Base-by-base conservation (phyloP, 2,888 invertebrate species). In the Piscicola geometra region DNA sequence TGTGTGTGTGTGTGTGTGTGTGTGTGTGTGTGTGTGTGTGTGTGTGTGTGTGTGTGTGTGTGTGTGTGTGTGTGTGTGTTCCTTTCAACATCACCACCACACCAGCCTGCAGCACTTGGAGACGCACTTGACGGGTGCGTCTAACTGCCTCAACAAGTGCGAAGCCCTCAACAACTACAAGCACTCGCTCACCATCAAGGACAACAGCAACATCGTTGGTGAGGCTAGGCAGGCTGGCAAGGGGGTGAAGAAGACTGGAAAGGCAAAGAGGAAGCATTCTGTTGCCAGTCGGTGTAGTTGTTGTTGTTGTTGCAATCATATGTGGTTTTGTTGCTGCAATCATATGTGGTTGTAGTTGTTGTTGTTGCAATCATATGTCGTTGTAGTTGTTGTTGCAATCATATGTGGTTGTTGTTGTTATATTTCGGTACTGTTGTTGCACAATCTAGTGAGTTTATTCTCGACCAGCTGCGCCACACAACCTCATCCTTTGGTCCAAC, bases 151-250 rank as follows among this genome's bases (percentile, higher is more conserved):
- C 76, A 94, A 94, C 85, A 93, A 94, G 85, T 97, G 95, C 95
- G 93, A 94, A 83, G 93, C 97, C 25, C 88, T 95, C 81, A 87
- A 91, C 71, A 88, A 92, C 70, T 98, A 98, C 87, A 89, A 94
- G 82, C 93, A 92, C 87, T 92, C 94, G 80, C 88, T 98, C 83
- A 89, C n/a, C 25, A 56, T 94, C 50, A 92, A 93, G 78, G 85
- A 84, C 28, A 84, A 84, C 74, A 81, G 80, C 18, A 84, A 84
- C 75, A 80, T 82, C 66, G 80, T 82, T 76, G 81, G 82, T 76
- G 82, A 83, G 18, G 79, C 83, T 35, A 81, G 81, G 76, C n/a
- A n/a, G 32, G 50, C 76, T 35, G 77, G 76, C 9, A 56, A 73
- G 41, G 3, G 36, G 32, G 52, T 60, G 41, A 25, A 25, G 33